Conservation (phyloP, 2,888 invertebrate genomes). For the Sialis fuliginosa region DNA sequence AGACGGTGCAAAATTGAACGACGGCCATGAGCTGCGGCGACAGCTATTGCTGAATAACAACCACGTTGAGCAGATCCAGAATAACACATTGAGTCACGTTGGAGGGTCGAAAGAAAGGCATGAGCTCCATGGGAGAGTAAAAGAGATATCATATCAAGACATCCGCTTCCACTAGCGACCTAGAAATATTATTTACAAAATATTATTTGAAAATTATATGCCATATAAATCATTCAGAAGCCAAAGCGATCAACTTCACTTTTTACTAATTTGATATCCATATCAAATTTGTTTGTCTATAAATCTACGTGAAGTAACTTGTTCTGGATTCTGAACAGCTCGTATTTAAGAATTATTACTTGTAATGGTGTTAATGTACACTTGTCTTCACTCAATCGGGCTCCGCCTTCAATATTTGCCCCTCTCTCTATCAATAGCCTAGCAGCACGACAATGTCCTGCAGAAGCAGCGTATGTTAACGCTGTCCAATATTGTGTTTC, state of each 20-base stretch:
- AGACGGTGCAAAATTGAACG: constrained; percentile 59
- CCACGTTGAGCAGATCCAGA: constrained; percentile 74
- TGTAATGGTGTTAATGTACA: constrained; percentile 79
- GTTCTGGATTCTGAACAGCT: constrained; percentile 22
- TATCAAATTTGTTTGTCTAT: too few species aligned
- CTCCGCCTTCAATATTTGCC: constrained; percentile 74
- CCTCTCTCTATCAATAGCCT: constrained; percentile 58
- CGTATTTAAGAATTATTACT: too few species aligned
- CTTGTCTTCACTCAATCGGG: constrained; percentile 63
- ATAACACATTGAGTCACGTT: constrained; percentile 70
- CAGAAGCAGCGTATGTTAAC: constrained; percentile 61
- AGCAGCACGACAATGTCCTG: constrained; percentile 32
- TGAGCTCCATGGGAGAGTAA: constrained; percentile 73
- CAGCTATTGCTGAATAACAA: constrained; percentile 73
- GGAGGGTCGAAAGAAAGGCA: constrained; percentile 70
- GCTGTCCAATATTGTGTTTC: constrained; percentile 78
- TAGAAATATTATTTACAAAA: constrained; percentile 14
- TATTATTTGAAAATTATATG: not conserved
- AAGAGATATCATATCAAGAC: constrained; percentile 60
- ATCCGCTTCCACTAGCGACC: constrained; percentile 67
- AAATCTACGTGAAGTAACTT: not conserved
- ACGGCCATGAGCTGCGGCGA: constrained; percentile 79
- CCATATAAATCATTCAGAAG: too few species aligned
- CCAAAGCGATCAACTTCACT: too few species aligned
- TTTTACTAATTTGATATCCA: too few species aligned